These are phyloP conservation scores for Eulithis testata DNA, from an alignment of 2,888 invertebrate genomes.

Conservation along the genomic window DNA sequence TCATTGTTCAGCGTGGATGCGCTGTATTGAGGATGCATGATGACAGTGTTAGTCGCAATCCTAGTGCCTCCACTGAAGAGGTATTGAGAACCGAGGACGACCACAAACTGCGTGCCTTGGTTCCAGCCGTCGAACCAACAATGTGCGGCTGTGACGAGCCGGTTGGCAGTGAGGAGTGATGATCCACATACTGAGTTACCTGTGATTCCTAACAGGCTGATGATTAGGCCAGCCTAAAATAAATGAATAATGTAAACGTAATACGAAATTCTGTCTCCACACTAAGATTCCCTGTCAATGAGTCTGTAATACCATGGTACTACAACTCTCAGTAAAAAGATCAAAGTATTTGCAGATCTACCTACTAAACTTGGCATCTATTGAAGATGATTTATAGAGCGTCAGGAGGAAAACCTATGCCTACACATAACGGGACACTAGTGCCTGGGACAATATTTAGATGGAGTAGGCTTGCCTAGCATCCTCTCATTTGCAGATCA, in stretches of 20 bases:
- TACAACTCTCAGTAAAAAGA: not conserved
- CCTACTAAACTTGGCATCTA: too few relatives aligned
- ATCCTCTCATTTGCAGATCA: too few relatives aligned
- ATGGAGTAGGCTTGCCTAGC: too few relatives aligned
- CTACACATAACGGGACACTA: too few relatives aligned
- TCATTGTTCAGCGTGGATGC: slow-evolving; percentile 53
- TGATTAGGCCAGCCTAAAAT: slow-evolving; percentile 60
- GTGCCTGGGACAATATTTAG: too few relatives aligned
- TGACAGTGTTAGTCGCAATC: slow-evolving; percentile 51
- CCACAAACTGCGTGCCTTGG: slow-evolving; percentile 55
- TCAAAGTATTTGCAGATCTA: not conserved
- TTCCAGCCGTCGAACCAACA: slow-evolving; percentile 62
- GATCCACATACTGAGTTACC: slow-evolving; percentile 64
- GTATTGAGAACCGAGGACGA: slow-evolving; percentile 58
- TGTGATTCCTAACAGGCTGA: slow-evolving; percentile 48
- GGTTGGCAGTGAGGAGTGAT: slow-evolving; percentile 50
- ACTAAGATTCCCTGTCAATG: too few relatives aligned
- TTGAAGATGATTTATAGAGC: too few relatives aligned
- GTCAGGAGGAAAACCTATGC: too few relatives aligned
- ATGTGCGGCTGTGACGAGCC: slow-evolving; percentile 67
- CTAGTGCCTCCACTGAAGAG: slow-evolving; percentile 61
- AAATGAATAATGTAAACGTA: not conserved
- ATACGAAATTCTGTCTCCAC: too few relatives aligned
- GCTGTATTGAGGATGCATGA: slow-evolving; percentile 58
- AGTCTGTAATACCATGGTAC: too few relatives aligned